Conservation (phyloP, 2,888 invertebrate species). For the Chloromyia formosa region DNA sequence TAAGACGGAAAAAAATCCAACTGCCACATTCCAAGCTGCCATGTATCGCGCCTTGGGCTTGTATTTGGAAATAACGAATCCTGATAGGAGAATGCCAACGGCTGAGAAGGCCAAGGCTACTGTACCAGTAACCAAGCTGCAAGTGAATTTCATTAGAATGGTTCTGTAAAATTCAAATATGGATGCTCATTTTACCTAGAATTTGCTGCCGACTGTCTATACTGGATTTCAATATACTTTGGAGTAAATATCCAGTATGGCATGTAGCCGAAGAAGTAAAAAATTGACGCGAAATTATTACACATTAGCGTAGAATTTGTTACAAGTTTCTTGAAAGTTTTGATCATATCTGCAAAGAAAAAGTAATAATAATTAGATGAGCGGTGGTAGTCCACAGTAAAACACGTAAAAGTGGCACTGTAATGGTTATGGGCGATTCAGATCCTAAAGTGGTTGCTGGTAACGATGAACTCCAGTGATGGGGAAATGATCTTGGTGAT, state of each 20-base stretch:
- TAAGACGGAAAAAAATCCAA: conserved; percentile 70
- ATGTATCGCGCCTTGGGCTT: conserved; percentile 73
- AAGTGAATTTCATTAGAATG: conserved; percentile 8
- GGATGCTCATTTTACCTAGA: conserved; percentile 63
- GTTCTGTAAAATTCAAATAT: conserved; percentile 2
- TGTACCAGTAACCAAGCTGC: conserved; percentile 76
- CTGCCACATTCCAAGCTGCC: conserved; percentile 75
- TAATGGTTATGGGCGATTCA: too few relatives aligned
- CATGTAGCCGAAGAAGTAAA: conserved; percentile 76
- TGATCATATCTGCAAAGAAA: conserved; percentile 68
- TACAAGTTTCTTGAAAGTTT: conserved; percentile 71
- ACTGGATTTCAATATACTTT: conserved; percentile 85
- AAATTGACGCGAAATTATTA: conserved; percentile 77
- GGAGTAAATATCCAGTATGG: conserved; percentile 84
- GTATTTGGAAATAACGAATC: conserved; percentile 72
- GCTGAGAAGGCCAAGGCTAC: conserved; percentile 76
- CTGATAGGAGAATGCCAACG: conserved; percentile 73
- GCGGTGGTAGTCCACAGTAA: too few relatives aligned
- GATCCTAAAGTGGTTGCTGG: too few relatives aligned
- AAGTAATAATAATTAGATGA: too few relatives aligned
- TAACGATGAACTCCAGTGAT: too few relatives aligned
- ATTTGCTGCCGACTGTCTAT: conserved; percentile 77
- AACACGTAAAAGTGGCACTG: too few relatives aligned
- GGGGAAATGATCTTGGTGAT: too few relatives aligned
- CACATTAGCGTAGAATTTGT: conserved; percentile 75